Conservation (phyloP, 2,113 vertebrate species). For the Lycocorax pyrrhopterus region DNA sequence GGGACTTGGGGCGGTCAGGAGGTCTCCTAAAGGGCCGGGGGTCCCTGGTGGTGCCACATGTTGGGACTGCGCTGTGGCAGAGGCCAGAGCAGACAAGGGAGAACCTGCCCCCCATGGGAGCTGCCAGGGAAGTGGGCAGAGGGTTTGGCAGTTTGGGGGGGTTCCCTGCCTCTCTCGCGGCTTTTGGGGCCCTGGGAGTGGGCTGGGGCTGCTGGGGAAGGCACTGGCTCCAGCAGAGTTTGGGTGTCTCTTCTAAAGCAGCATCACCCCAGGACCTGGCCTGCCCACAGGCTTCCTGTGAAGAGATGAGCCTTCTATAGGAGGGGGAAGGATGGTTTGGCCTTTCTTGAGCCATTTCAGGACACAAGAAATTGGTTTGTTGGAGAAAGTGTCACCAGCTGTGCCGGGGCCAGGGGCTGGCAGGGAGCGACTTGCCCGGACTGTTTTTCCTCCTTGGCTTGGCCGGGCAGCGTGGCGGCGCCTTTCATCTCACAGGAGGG, state of each 20-base stretch:
- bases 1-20: not conserved
- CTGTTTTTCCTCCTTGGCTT: slow-evolving; percentile 18
- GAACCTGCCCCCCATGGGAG: not conserved
- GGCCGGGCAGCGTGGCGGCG: not conserved
- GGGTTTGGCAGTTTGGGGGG: not conserved
- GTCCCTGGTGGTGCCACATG: fast-evolving
- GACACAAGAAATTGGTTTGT: not conserved
- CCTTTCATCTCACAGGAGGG: slow-evolving; percentile 9
- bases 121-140: not conserved
- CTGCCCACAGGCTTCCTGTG: not conserved
- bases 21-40: not conserved
- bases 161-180: fast-evolving
- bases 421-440: not conserved
- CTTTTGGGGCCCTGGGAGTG: not conserved
- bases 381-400: not conserved
- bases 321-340: not conserved
- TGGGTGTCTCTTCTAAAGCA: not conserved
- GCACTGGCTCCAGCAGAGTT: not conserved
- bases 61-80: not conserved
- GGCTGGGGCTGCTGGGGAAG: not conserved
- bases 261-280: no score
- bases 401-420: not conserved
- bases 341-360: not conserved
- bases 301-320: fast-evolving
- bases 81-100: not conserved